phyloP scores from a whole-genome alignment of 2,797 vertebrate species.

The Coregonus suidteri region DNA sequence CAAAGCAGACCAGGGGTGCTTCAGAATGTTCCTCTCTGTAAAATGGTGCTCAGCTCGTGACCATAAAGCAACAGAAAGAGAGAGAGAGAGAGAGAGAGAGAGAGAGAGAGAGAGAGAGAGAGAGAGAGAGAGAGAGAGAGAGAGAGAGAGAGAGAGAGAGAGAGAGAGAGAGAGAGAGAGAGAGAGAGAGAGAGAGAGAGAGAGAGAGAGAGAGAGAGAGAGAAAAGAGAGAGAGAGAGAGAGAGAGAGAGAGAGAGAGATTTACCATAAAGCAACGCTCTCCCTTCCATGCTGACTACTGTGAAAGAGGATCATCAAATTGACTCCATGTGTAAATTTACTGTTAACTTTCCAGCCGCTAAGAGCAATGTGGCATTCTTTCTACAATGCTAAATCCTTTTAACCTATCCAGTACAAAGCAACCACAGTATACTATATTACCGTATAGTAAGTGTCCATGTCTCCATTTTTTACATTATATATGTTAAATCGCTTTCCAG shows the following conservation, averaged over 20 bases:
- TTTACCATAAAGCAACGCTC: constrained; percentile 30
- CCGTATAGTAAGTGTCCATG: no score
- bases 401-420: neutral
- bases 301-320: constrained; percentile 77
- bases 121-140: no score
- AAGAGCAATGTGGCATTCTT: constrained; percentile 47
- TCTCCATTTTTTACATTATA: no score
- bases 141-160: no score
- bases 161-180: no score
- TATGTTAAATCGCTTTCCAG: no score
- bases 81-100: no score
- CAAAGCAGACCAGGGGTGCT: no score
- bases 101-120: no score
- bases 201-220: constrained; percentile 1
- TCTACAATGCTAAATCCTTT: constrained; percentile 13
- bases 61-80: no score
- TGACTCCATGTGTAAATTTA: constrained; percentile 74
- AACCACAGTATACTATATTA: neutral
- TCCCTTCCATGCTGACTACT: constrained; percentile 62
- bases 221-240: constrained; percentile 51
- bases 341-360: constrained; percentile 66
- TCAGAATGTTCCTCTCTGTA: constrained; percentile 26
- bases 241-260: constrained; percentile 43
- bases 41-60: constrained; percentile 53
- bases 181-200: neutral